phyloP scores from a whole-genome alignment of 2,113 vertebrate species.

The Misgurnus anguillicaudatus region DNA sequence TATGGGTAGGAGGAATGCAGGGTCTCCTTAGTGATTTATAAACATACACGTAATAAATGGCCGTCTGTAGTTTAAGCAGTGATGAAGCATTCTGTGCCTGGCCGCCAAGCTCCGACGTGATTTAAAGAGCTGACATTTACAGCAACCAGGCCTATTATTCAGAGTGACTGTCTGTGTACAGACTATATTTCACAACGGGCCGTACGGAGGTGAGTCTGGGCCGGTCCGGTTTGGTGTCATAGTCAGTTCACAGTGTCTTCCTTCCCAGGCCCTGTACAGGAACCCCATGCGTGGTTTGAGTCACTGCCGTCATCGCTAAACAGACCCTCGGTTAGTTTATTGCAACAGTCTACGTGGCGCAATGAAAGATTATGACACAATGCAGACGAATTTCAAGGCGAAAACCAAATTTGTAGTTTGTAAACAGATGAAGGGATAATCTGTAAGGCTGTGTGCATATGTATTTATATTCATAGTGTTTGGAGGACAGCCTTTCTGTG shows the following conservation, averaged over 20 bases:
- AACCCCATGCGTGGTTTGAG: not conserved
- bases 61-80: slow-evolving; percentile 89
- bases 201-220: slow-evolving; percentile 80
- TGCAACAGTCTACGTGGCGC: slow-evolving; percentile 4
- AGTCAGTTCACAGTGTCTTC: slow-evolving; percentile 34
- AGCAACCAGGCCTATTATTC: slow-evolving; percentile 94
- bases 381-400: not conserved
- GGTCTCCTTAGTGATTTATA: slow-evolving; percentile 93
- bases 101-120: slow-evolving; percentile 83
- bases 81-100: slow-evolving; percentile 87
- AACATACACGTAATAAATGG: slow-evolving; percentile 97
- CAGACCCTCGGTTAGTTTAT: slow-evolving; percentile 23
- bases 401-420: slow-evolving; percentile 8
- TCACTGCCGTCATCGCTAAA: not conserved
- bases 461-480: not conserved
- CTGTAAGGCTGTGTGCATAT: not conserved
- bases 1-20: slow-evolving; percentile 76
- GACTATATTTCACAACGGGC: slow-evolving; percentile 90
- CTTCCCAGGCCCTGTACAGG: not conserved
- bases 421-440: slow-evolving; percentile 35
- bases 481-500: not conserved
- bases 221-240: slow-evolving; percentile 40
- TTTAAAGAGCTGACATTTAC: slow-evolving; percentile 99
- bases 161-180: slow-evolving; percentile 98
- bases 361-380: slow-evolving; percentile 23